Evolutionary conservation across 2,113 vertebrate genomes (phyloP), one percentile per base, ranked within the genome.

Genomic region (Heloderma charlesbogerti): DNA sequence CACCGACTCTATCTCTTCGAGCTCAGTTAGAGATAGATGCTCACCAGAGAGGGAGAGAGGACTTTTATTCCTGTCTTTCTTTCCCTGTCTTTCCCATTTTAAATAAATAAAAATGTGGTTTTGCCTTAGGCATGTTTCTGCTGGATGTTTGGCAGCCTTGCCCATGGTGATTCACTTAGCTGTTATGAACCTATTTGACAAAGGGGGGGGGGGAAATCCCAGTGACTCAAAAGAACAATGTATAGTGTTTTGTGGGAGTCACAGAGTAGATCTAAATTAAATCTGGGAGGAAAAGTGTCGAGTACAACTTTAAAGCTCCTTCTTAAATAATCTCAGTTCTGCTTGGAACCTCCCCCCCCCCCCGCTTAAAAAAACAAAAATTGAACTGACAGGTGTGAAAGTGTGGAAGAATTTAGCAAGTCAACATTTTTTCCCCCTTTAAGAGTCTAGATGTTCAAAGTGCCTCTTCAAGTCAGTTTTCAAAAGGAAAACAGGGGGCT

Each of bases 81-180:
- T 51, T 31, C 57, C 37, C 67, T 80, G 74, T 22, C 16, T 81
- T 81, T 89, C 85, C 91, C 54, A 90, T 94, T 91, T 89, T 88
- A 92, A 94, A 93, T 92, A 96, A 94, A 93, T 81, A 94, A 94
- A 93, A 16, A 1, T 37, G 43, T 84, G 72, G 77, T 94, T 94
- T 94, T 92, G 95, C 95, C 95, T 81, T 18, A 91, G 95, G 95
- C 94, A 71, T 82, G 77, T 93, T 96, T 93, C 92, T 94, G 90
- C 92, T 91, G 48, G 1, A 89, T 93, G 88, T 89, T 91, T 87
- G 92, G 92, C 89, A 86, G 67, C 90, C 92, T 60, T 86, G 92
- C 91, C 87, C 75, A 20, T 90, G 84, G 88, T 3, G 0, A 95
- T 94, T 94, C 93, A 90, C 94, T 94, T 91, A 95, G 87, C 89